Evolutionary conservation across 2,888 invertebrate genomes (phyloP).

Genomic region (Dorcus hopei): DNA sequence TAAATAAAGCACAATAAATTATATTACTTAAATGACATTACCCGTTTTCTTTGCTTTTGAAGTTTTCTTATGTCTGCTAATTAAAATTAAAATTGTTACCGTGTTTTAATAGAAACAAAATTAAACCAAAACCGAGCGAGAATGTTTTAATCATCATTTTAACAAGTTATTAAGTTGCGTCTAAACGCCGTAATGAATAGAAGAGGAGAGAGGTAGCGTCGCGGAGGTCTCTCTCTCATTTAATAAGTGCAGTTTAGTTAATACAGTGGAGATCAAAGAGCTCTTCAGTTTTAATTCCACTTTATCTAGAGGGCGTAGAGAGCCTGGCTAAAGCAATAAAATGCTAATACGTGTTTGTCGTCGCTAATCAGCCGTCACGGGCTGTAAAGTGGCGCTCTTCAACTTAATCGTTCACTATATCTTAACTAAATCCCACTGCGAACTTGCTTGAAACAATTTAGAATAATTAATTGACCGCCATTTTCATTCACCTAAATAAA

Average conservation of each 20-base stretch:
- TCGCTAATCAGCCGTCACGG: conserved; percentile 56
- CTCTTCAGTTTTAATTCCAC: conserved; percentile 57
- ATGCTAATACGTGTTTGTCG: conserved; percentile 69
- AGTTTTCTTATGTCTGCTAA: conserved; percentile 35
- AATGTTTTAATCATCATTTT: conserved; percentile 42
- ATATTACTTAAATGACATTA: conserved; percentile 31
- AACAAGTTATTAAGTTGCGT: conserved; percentile 42
- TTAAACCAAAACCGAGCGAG: conserved; percentile 41
- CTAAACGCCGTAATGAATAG: conserved; percentile 30
- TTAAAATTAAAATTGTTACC: conserved; percentile 41
- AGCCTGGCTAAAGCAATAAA: conserved; percentile 59
- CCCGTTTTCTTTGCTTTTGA: conserved; percentile 26
- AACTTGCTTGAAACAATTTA: not conserved
- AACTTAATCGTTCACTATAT: not conserved
- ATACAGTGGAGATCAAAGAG: conserved; percentile 54
- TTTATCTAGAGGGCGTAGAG: conserved; percentile 55
- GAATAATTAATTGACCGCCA: too few relatives aligned
- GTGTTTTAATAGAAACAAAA: conserved; percentile 39
- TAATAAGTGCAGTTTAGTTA: conserved; percentile 52
- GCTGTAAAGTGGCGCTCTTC: conserved; percentile 3
- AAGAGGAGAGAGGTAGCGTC: not conserved
- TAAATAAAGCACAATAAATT: conserved; percentile 48
- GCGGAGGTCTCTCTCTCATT: conserved; percentile 41
- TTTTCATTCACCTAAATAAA: too few relatives aligned
- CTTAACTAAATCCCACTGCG: not conserved